Evolutionary conservation across 2,113 vertebrate species (phyloP).

Genomic region (Corydoras maculifer): DNA sequence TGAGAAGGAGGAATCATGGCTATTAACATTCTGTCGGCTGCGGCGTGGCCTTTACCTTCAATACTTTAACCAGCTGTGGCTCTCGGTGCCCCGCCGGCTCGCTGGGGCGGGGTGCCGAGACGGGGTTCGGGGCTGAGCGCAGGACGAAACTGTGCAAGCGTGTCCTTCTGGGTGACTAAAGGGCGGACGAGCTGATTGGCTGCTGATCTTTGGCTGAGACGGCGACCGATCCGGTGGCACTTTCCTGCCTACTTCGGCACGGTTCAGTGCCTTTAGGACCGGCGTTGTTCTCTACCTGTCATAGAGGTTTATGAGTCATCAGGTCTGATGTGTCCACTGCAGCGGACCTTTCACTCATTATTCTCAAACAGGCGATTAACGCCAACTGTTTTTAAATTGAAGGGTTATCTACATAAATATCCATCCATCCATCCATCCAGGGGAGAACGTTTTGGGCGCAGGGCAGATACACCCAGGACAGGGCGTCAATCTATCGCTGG

Average conservation of each 20-base stretch:
- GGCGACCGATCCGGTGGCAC: constrained; percentile 30
- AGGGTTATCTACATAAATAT: background rate
- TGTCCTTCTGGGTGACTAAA: constrained; percentile 22
- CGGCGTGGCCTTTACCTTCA: constrained; percentile 9
- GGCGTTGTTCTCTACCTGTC: constrained; percentile 24
- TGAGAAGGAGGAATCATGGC: background rate
- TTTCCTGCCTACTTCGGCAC: constrained; percentile 10
- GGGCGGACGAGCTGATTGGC: constrained; percentile 20
- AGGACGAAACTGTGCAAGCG: background rate
- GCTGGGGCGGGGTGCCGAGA: background rate
- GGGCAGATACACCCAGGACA: no score
- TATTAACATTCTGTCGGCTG: background rate
- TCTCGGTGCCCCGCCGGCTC: background rate
- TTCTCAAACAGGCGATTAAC: background rate
- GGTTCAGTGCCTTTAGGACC: constrained; percentile 35
- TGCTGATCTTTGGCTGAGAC: constrained; percentile 30
- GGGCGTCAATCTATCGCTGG: no score
- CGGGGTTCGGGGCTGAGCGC: background rate
- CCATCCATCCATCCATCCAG: no score
- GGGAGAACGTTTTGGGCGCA: no score
- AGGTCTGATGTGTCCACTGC: constrained; percentile 30
- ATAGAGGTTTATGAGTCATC: constrained; percentile 27
- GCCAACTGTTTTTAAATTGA: constrained; percentile 3
- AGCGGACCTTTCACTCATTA: constrained; percentile 2
- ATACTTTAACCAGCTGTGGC: background rate